These are phyloP conservation scores for Myathropa florea DNA, from an alignment of 2,888 invertebrate genomes.

Conservation along the genomic window DNA sequence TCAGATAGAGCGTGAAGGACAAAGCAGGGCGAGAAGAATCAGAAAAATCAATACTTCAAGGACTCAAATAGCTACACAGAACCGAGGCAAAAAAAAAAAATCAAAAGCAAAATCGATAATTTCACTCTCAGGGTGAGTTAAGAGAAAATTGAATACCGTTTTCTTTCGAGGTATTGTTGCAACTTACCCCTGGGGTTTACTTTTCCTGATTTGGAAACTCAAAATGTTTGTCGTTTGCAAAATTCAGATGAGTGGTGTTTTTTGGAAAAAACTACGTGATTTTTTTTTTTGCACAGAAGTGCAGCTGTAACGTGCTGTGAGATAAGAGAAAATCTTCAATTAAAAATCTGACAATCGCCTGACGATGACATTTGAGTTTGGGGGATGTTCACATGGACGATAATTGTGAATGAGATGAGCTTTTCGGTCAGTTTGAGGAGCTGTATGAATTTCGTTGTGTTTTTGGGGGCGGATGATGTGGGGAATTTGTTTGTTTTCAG, in stretches of 20 bases:
- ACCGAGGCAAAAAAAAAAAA: not conserved
- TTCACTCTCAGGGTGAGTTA: not conserved
- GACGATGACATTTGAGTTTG: not conserved
- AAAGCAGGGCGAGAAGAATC: not conserved
- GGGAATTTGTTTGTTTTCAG: too few species aligned
- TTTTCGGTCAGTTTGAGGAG: not conserved
- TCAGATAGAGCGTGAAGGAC: not conserved
- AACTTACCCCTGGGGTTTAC: not conserved
- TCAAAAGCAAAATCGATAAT: conserved; percentile 30
- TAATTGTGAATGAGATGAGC: not conserved
- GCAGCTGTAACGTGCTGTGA: not conserved
- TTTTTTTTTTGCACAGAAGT: conserved; percentile 6
- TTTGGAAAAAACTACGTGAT: not conserved
- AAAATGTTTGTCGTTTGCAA: not conserved
- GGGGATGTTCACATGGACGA: not conserved
- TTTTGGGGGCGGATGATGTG: too few species aligned
- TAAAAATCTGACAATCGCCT: not conserved
- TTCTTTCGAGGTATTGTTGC: not conserved
- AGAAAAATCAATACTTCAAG: conserved; percentile 31
- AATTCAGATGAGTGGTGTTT: not conserved
- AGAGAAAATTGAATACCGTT: not conserved
- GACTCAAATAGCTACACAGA: not conserved
- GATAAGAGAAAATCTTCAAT: not conserved
- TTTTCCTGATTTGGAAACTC: not conserved
- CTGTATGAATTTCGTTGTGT: not conserved